Evolutionary conservation across 1,140 invertebrate species (phyloP).

Genomic region (Battus philenor): DNA sequence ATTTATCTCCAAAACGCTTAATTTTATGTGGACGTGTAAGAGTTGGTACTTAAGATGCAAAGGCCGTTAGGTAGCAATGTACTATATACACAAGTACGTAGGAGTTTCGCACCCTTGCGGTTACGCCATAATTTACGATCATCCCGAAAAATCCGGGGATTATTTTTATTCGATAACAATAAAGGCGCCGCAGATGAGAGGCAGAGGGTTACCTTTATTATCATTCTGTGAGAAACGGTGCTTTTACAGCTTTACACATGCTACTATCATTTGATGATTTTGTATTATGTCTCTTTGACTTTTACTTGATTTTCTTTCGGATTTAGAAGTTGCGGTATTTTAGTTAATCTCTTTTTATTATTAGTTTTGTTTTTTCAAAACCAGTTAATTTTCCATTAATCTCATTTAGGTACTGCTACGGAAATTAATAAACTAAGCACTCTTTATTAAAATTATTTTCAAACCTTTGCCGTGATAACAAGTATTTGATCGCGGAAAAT

Average conservation of each 20-base stretch:
- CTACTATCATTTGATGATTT: constrained; percentile 23
- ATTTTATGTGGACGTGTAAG: constrained; percentile 18
- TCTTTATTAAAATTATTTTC: no score
- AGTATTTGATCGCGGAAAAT: no score
- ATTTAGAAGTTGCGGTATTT: no score
- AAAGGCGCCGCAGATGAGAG: constrained; percentile 63
- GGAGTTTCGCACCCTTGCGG: constrained; percentile 30
- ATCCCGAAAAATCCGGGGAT: constrained; percentile 68
- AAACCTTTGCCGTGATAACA: no score
- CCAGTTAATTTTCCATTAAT: no score
- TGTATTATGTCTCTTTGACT: not conserved
- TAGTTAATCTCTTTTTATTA: not conserved
- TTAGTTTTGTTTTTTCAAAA: not conserved
- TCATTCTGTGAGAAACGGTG: constrained; percentile 55
- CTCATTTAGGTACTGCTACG: no score
- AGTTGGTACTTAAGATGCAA: constrained; percentile 21
- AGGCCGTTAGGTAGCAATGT: constrained; percentile 21
- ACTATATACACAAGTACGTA: no score
- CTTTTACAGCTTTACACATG: constrained; percentile 66
- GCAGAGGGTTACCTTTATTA: constrained; percentile 71
- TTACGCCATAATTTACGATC: constrained; percentile 71
- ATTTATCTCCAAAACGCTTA: constrained; percentile 11
- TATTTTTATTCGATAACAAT: constrained; percentile 76
- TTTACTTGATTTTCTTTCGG: not conserved
- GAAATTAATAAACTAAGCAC: no score